Evolutionary conservation across 2,797 vertebrate genomes (phyloP).

Genomic region (Poeciliopsis presidionis): DNA sequence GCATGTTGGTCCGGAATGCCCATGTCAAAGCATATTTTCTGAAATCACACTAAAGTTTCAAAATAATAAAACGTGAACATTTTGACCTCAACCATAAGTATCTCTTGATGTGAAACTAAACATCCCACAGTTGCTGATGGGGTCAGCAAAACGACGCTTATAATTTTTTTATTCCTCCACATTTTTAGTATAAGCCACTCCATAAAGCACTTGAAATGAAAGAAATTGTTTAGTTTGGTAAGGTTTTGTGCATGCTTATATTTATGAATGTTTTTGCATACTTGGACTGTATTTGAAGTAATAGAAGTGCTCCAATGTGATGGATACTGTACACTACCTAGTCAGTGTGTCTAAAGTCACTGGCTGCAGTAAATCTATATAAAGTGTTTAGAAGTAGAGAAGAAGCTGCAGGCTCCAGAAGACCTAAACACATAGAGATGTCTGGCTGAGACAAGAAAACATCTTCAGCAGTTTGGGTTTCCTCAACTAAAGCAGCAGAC

Average conservation of each 20-base stretch:
- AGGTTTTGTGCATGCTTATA: neutral
- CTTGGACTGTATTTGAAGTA: neutral
- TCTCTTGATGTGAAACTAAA: neutral
- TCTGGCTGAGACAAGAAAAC: slow-evolving; percentile 1
- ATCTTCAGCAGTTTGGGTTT: neutral
- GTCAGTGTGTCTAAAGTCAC: slow-evolving; percentile 1
- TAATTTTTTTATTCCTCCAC: neutral
- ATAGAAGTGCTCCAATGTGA: slow-evolving; percentile 1
- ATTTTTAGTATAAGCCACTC: neutral
- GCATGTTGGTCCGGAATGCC: neutral
- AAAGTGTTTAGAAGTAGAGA: slow-evolving; percentile 7
- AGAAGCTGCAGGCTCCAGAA: slow-evolving; percentile 1
- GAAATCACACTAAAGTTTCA: neutral
- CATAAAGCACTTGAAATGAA: neutral
- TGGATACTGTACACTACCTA: neutral
- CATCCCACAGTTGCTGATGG: neutral
- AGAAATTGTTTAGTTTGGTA: neutral
- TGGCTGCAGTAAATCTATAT: neutral
- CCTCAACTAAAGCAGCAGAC: neutral
- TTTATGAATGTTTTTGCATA: slow-evolving; percentile 1
- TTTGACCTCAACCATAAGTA: neutral
- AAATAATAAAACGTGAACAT: neutral
- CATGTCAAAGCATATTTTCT: neutral
- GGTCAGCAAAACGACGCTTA: neutral
- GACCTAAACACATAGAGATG: slow-evolving; percentile 1